Base-by-base conservation (phyloP, 2,113 vertebrate genomes). In the Alectura lathami region DNA sequence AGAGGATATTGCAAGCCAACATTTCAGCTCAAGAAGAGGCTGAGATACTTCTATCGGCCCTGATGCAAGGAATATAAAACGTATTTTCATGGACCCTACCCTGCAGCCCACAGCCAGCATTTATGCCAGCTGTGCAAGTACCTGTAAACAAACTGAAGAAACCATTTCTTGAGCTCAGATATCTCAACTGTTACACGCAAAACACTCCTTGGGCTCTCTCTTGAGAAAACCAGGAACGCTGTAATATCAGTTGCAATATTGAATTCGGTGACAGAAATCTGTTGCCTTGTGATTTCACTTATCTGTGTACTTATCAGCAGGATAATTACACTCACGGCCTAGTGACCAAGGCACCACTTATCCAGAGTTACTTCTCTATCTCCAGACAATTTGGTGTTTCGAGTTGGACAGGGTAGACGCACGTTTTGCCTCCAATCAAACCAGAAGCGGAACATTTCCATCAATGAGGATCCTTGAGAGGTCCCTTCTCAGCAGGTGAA, bases 181-280 rank as follows among this genome's bases (percentile, higher is more conserved):
- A 69, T 38, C 4, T 6, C 10, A 20, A 54, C 32, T 2, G 1
- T 11, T 32, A 17, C 36, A 30, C 0, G 1, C 6, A 88, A 26
- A 45, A 34, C 7, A 40, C 6, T 27, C 38, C 60, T 18, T 11
- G 13, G 18, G 9, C 50, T 26, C 24, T 40, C 47, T 74, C 73
- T 45, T 59, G 79, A 60, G 47, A 36, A 22, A 34, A 14, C 30
- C 53, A 51, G 66, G 13, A 79, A 50, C 16, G 15, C 26, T 0
- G 0, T 9, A 47, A 13, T 3, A 2, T 14, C 22, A 72, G 47
- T 2, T 4, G 26, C 72, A 81, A 63, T 0, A 1, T 0, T 30
- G 29, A 42, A 32, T 36, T 48, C 30, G 7, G 34, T 34, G 27
- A 48, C 43, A n/a, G 17, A 57, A 75, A 36, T 27, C 38, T 53